Base-by-base conservation (phyloP, 2,797 vertebrate genomes). In the Denticeps clupeoides region DNA sequence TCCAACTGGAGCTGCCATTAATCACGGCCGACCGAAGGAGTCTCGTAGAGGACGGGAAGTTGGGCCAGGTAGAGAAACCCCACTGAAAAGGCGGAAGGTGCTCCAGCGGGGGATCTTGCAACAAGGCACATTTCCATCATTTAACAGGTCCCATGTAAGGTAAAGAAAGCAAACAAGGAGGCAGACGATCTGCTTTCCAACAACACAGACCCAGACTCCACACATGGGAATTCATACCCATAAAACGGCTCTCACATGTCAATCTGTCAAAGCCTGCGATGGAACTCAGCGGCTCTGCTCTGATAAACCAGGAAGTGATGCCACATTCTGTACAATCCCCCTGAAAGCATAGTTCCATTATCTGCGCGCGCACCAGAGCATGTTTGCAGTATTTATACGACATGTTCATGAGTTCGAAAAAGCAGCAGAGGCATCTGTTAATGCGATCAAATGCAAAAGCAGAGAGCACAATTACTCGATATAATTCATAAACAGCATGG, bases 311-410 rank as follows among this genome's bases (percentile, higher is more conserved):
- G 58, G 63, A 72, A 67, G 60, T 51, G 49, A 65, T 72, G 70
- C 55, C 71, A 77, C 64, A 65, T 60, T n/a, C n/a, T n/a, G n/a
- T n/a, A 62, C 61, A 67, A 63, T 74, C n/a, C n/a, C n/a, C n/a
- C n/a, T n/a, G n/a, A n/a, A n/a, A n/a, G n/a, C n/a, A n/a, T n/a
- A n/a, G n/a, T n/a, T n/a, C n/a, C n/a, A n/a, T n/a, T n/a, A n/a
- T n/a, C n/a, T n/a, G n/a, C n/a, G n/a, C n/a, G n/a, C n/a, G n/a
- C n/a, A n/a, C n/a, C n/a, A n/a, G n/a, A n/a, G n/a, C n/a, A n/a
- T n/a, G n/a, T n/a, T n/a, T n/a, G n/a, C n/a, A n/a, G n/a, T n/a
- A n/a, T n/a, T n/a, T n/a, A n/a, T n/a, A n/a, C n/a, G n/a, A n/a
- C n/a, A n/a, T n/a, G n/a, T n/a, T n/a, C n/a, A n/a, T n/a, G n/a